Percentiles rank a stretch among this genome's conserved stretches.
Evolutionary conservation across 2,113 vertebrate species (phyloP).

Genomic region (Nettapus auritus): DNA sequence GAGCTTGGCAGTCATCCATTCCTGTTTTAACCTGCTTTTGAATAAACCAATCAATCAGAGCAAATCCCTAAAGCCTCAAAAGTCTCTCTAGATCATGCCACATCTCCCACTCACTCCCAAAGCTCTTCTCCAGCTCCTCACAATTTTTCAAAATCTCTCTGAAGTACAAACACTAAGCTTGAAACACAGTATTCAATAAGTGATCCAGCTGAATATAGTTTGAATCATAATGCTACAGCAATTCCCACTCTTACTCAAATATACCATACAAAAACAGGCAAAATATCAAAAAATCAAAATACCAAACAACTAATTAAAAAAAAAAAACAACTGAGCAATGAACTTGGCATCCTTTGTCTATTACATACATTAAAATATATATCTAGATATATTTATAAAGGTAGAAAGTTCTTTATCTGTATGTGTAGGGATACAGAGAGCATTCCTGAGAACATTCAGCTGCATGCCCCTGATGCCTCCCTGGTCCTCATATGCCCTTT

Average conservation of each 20-base stretch:
- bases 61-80: background rate
- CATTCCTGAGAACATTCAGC: background rate
- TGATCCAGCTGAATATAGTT: background rate
- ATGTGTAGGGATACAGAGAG: background rate
- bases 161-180: background rate
- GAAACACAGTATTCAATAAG: background rate
- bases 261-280: background rate
- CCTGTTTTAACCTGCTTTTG: background rate
- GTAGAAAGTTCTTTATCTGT: background rate
- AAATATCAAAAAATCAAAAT: background rate
- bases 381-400: too few relatives aligned
- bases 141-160: background rate
- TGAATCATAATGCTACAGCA: background rate
- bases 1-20: background rate
- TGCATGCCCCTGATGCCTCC: accelerated
- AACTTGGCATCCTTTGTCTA: background rate
- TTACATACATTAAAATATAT: too few relatives aligned
- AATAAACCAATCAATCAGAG: background rate
- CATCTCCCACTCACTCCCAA: background rate
- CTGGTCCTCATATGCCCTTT: background rate
- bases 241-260: background rate
- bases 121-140: background rate
- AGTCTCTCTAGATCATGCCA: background rate
- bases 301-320: background rate
- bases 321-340: background rate